These are phyloP conservation scores for Drosophila nr. perissopoda DNA, from an alignment of 2,888 invertebrate genomes.

Conservation along the genomic window DNA sequence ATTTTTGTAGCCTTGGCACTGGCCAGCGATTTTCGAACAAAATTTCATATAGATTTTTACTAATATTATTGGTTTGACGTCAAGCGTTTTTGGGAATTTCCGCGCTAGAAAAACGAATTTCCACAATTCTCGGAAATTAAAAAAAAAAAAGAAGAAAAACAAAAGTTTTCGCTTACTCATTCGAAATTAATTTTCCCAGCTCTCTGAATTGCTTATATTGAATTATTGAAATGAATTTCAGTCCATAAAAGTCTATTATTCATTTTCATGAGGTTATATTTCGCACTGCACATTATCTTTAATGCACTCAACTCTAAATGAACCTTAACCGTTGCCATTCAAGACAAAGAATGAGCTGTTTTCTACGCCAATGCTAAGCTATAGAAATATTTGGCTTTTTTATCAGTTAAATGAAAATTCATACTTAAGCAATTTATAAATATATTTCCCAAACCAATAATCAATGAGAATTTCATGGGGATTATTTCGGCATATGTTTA, in stretches of 20 bases:
- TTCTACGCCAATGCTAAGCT: conserved; percentile 20
- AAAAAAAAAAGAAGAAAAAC: neutral
- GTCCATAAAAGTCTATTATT: neutral
- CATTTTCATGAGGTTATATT: neutral
- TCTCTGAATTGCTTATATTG: neutral
- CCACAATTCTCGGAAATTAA: conserved; percentile 17
- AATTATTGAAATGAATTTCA: neutral
- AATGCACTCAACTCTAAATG: conserved; percentile 16
- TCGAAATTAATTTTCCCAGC: neutral
- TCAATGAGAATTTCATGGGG: conserved; percentile 43
- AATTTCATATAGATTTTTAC: conserved; percentile 35
- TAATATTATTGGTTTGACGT: conserved; percentile 52
- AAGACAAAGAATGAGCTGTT: conserved; percentile 19
- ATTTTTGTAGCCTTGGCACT: conserved; percentile 60
- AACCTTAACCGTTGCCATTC: conserved; percentile 52
- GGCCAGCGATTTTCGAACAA: conserved; percentile 23
- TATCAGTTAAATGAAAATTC: conserved; percentile 24
- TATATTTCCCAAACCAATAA: neutral
- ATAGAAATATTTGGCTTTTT: neutral
- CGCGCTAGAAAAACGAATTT: conserved; percentile 37
- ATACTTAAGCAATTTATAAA: neutral
- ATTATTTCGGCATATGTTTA: conserved; percentile 48
- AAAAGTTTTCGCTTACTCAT: conserved; percentile 53
- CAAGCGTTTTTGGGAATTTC: conserved; percentile 58
- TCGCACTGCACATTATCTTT: conserved; percentile 48